Conservation (phyloP, 92 coral and sea anemone genomes). For the Parazoanthus atlanticus region DNA sequence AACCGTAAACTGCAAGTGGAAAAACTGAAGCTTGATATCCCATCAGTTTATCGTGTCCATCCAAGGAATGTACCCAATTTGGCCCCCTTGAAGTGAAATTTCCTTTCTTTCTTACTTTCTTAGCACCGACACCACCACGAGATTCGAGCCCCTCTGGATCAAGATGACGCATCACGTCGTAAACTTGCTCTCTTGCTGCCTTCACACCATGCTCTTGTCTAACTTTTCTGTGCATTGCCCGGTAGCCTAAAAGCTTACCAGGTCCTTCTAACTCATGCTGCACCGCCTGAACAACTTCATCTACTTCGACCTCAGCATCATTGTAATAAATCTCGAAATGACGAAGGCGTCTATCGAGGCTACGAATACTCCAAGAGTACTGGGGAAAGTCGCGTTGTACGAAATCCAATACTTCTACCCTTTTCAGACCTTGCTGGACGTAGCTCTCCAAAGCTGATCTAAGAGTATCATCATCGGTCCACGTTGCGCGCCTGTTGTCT, state of each 20-base stretch:
- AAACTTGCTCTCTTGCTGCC: slow-evolving; percentile 33
- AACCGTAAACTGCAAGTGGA: slow-evolving; percentile 1
- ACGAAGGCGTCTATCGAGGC: slow-evolving; percentile 46
- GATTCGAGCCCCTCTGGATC: slow-evolving; percentile 26
- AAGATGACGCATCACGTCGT: slow-evolving; percentile 19
- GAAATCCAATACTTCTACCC: slow-evolving; percentile 44
- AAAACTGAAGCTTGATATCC: slow-evolving; percentile 13
- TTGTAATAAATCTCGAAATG: slow-evolving; percentile 42
- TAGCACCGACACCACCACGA: slow-evolving; percentile 27
- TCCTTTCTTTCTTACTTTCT: slow-evolving; percentile 34
- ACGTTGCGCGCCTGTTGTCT: not conserved
- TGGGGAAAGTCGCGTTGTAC: slow-evolving; percentile 37
- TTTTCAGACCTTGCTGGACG: slow-evolving; percentile 36
- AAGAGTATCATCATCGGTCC: slow-evolving; percentile 36
- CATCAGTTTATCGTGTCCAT: not conserved
- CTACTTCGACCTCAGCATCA: slow-evolving; percentile 34
- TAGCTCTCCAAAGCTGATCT: slow-evolving; percentile 14
- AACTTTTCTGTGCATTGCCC: slow-evolving; percentile 49
- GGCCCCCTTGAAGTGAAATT: slow-evolving; percentile 28
- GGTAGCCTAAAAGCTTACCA: slow-evolving; percentile 47
- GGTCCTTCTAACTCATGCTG: slow-evolving; percentile 17
- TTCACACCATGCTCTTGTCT: slow-evolving; percentile 35
- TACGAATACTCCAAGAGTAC: slow-evolving; percentile 44
- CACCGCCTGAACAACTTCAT: slow-evolving; percentile 13
- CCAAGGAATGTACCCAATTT: slow-evolving; percentile 35